A percentile compares a stretch with the other conserved stretches of the same genome.
These are phyloP conservation scores for Charadrius vociferus DNA, from an alignment of 2,113 vertebrate species.

Conservation along the genomic window DNA sequence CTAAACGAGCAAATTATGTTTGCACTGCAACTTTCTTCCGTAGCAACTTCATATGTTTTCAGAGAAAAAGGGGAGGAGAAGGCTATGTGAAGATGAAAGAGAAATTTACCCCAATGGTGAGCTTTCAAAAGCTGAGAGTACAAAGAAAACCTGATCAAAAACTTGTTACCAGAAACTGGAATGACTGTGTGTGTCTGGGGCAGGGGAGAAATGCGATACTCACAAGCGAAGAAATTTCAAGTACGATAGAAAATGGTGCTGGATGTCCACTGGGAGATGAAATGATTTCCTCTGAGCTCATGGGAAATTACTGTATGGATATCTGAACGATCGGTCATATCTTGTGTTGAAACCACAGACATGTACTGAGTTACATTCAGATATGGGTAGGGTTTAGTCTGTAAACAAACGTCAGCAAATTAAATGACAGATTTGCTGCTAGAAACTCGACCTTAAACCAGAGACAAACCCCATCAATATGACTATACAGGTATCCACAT, in stretches of 20 bases:
- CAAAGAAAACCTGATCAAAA: slow-evolving; percentile 43
- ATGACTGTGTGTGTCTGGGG: neutral
- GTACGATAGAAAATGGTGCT: slow-evolving; percentile 22
- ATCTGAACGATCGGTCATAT: neutral
- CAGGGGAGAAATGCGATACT: neutral
- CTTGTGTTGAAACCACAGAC: neutral
- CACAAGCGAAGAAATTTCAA: neutral
- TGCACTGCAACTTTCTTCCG: neutral
- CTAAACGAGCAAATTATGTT: slow-evolving; percentile 1
- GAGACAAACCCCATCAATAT: neutral
- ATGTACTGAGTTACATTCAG: neutral
- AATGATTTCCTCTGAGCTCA: slow-evolving; percentile 11
- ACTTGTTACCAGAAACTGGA: slow-evolving; percentile 4
- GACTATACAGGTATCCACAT: neutral
- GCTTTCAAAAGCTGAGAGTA: slow-evolving; percentile 12
- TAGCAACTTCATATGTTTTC: neutral
- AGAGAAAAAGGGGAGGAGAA: slow-evolving; percentile 13
- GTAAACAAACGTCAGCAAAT: neutral
- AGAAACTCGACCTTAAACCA: neutral
- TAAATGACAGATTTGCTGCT: neutral
- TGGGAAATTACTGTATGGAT: slow-evolving; percentile 23
- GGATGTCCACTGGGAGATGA: neutral
- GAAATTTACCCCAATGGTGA: slow-evolving; percentile 1
- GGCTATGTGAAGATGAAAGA: slow-evolving; percentile 7
- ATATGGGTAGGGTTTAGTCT: neutral